These are phyloP conservation scores for Pipistrellus kuhlii DNA, from an alignment of 2,797 vertebrate genomes.

Conservation along the genomic window DNA sequence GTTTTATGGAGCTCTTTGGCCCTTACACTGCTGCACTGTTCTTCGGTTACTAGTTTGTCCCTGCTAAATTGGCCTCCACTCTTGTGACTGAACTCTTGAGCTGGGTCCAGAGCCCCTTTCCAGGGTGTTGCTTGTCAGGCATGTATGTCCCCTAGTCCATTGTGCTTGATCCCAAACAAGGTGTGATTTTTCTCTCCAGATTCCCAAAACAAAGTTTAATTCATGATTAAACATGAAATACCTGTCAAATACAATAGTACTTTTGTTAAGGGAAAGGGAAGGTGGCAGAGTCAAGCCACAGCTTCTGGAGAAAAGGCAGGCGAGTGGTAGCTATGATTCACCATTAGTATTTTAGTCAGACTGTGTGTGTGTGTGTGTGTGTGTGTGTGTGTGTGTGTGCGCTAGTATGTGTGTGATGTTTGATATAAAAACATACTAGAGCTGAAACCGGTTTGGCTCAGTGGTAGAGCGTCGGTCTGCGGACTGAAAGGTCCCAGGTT, in stretches of 20 bases:
- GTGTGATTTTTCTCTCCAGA: background rate
- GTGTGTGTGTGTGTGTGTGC: background rate
- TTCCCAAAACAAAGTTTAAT: background rate
- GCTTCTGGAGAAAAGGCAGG: background rate
- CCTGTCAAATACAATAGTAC: background rate
- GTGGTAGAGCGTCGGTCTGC: no score
- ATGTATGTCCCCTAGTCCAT: background rate
- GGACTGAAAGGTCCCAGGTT: no score
- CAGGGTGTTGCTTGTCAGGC: background rate
- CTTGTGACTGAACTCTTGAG: background rate
- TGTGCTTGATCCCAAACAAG: background rate
- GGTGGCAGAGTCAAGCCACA: background rate
- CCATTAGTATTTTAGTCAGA: background rate
- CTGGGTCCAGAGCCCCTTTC: background rate
- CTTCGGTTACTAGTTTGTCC: background rate
- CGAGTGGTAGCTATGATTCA: background rate
- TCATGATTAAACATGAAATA: slow-evolving; percentile 13
- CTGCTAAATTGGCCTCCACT: background rate
- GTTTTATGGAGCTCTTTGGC: background rate
- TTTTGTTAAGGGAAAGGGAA: slow-evolving; percentile 28
- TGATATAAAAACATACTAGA: background rate
- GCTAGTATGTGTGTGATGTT: background rate
- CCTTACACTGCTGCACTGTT: background rate
- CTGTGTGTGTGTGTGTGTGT: background rate
- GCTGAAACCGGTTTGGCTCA: no score